Evolutionary conservation across 2,888 invertebrate genomes (phyloP).

Genomic region (Cephus runcator): DNA sequence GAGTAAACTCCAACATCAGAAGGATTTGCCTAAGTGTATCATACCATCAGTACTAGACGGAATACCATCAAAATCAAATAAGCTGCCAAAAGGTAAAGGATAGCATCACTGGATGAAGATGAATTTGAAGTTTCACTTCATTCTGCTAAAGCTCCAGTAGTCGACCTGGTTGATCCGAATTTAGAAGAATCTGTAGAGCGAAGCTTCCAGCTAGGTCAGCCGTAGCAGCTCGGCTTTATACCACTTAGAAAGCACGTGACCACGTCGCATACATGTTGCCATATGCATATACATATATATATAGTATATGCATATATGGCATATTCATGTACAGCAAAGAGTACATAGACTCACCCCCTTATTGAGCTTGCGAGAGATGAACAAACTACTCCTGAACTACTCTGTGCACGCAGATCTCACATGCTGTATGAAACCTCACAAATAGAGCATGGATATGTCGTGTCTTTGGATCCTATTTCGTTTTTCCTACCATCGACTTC

Average conservation of each 20-base stretch:
- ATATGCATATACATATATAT: neutral
- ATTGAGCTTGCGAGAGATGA: neutral
- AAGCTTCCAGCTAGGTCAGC: neutral
- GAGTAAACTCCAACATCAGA: neutral
- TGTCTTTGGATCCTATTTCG: neutral
- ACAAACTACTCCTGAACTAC: neutral
- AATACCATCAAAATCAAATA: neutral
- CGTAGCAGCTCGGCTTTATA: neutral
- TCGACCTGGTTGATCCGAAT: neutral
- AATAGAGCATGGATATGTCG: neutral
- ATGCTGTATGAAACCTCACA: neutral
- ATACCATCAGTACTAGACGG: neutral
- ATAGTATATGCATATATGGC: neutral
- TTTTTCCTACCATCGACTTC: neutral
- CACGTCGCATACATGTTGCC: neutral
- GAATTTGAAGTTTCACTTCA: neutral
- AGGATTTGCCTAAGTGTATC: neutral
- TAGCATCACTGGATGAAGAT: neutral
- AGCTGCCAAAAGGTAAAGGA: neutral
- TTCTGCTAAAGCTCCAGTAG: neutral
- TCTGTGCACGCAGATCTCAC: neutral
- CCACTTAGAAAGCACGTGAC: neutral
- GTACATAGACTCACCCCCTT: neutral
- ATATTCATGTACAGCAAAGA: neutral
- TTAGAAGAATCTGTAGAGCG: neutral